Base-by-base conservation (phyloP, 2,113 vertebrate genomes). In the Lycocorax pyrrhopterus region DNA sequence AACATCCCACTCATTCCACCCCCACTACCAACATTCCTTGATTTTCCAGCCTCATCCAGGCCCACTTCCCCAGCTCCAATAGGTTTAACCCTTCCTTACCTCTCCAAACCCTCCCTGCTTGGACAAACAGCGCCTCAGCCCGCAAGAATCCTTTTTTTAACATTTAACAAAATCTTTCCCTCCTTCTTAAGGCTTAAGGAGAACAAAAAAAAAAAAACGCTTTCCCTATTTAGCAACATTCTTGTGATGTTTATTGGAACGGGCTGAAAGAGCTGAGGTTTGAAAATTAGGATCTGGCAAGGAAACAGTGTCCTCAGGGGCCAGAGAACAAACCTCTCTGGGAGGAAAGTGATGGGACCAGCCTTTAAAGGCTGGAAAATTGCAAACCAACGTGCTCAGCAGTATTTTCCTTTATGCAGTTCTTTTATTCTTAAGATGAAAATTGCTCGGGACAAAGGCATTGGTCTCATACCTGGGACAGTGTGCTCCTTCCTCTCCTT, bases 251-350 rank as follows among this genome's bases (percentile, higher is more conserved):
- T 97, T 96, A 95, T 96, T 96, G 94, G 93, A 97, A 96, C 55
- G 0, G 59, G 90, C 96, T 96, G 93, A 96, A 97, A 97, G 95
- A 96, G 93, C 94, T 96, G 96, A 97, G 93, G 90, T 96, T 96
- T 94, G 95, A 96, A 94, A 97, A 96, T 96, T 95, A 95, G 87
- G 94, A 90, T 96, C 95, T 96, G 96, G 94, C 93, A 97, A 95
- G 95, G 96, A 97, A 96, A 91, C 94, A 95, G 94, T 96, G 94
- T 97, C 96, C 95, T 95, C 93, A 66, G 94, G 94, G 96, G 95
- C 94, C 96, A 87, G 87, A 91, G 95, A 94, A 96, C 87, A 96
- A 94, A 87, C 81, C 63, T 63, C 93, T 1, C 89, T 96, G 95
- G 94, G 96, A 97, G 94, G 35, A 91, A 80, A 96, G 91, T 74